These are phyloP conservation scores for Poicephalus gulielmi DNA, from an alignment of 2,113 vertebrate genomes.

Conservation along the genomic window DNA sequence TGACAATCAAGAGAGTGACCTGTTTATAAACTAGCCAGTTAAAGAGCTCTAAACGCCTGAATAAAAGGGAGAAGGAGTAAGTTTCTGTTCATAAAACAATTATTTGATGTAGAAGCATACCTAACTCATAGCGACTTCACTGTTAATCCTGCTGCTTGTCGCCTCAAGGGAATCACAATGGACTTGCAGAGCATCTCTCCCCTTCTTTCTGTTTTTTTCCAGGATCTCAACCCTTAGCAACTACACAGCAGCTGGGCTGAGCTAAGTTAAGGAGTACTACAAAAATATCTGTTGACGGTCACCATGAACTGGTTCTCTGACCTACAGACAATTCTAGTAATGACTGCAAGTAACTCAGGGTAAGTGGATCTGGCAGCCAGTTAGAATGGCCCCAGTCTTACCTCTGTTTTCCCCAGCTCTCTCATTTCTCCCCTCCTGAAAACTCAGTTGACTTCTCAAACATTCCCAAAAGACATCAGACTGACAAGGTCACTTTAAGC, in stretches of 20 bases:
- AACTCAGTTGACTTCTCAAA: constrained; percentile 1
- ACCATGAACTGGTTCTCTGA: not conserved
- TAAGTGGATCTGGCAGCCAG: not conserved
- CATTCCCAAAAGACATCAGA: not conserved
- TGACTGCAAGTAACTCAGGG: not conserved
- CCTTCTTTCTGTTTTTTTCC: not conserved
- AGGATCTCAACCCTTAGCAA: not conserved
- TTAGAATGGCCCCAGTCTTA: not conserved
- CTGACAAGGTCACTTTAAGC: not conserved
- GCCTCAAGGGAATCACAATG: not conserved
- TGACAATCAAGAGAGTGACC: not conserved
- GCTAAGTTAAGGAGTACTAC: not conserved
- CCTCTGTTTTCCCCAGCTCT: not conserved
- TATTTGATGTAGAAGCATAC: not conserved
- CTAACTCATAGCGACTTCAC: not conserved
- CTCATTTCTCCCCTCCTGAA: not conserved
- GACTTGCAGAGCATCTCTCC: not conserved
- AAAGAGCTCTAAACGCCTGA: not conserved
- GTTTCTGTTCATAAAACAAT: not conserved
- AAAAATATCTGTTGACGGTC: not conserved
- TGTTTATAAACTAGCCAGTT: not conserved
- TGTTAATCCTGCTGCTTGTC: not conserved
- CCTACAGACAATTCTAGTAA: not conserved
- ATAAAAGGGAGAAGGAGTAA: not conserved
- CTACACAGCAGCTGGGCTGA: not conserved